A percentile compares a stretch with the other conserved stretches of the same genome.
Conservation (phyloP, 2,888 invertebrate species). For the Tetheella fluctuosa region DNA sequence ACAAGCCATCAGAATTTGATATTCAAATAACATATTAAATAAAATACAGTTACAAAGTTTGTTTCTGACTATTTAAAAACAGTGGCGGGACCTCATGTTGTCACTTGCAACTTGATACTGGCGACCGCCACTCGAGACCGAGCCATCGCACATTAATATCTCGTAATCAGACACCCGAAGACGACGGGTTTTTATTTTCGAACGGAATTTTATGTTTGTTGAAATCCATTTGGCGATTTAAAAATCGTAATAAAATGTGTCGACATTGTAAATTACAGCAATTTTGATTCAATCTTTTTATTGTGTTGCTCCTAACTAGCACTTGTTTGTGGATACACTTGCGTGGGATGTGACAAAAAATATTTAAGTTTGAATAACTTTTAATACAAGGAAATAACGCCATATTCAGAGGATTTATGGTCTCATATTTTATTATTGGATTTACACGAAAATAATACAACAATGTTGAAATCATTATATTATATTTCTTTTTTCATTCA, state of each 20-base stretch:
- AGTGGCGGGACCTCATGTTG: constrained; percentile 29
- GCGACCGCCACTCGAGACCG: constrained; percentile 33
- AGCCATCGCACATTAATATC: constrained; percentile 37
- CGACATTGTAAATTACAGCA: constrained; percentile 18
- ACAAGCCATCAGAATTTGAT: background rate
- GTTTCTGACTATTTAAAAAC: constrained; percentile 8
- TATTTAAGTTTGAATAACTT: background rate
- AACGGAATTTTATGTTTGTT: constrained; percentile 30
- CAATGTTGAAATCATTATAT: too few species aligned
- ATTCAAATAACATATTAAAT: background rate
- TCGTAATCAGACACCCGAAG: constrained; percentile 45
- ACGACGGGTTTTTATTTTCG: constrained; percentile 23
- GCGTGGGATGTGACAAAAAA: background rate
- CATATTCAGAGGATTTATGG: background rate
- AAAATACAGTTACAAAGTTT: background rate
- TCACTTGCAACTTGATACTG: constrained; percentile 21
- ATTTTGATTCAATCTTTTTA: constrained; percentile 11
- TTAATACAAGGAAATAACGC: background rate
- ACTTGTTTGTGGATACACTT: background rate
- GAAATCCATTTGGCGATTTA: constrained; percentile 33
- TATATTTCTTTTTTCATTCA: too few species aligned
- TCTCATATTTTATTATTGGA: background rate
- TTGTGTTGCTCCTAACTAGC: background rate
- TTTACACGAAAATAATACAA: background rate
- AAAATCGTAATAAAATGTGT: constrained; percentile 30